phyloP scores from a whole-genome alignment of 1,140 invertebrate species.

The Diabrotica undecimpunctata region DNA sequence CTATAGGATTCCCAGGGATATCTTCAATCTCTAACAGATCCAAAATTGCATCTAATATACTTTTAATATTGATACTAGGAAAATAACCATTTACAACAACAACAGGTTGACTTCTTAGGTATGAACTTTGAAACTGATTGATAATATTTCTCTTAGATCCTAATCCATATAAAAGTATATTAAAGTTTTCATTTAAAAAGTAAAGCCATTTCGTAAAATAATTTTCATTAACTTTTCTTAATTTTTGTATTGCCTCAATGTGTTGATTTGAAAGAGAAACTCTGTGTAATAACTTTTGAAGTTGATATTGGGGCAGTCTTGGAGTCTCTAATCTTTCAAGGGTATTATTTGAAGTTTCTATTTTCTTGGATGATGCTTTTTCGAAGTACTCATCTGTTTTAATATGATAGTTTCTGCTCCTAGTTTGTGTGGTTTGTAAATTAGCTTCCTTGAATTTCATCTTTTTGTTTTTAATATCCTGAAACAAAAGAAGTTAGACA shows the following conservation, averaged over 20 bases:
- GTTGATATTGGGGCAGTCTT: slow-evolving; percentile 62
- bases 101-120: slow-evolving; percentile 64
- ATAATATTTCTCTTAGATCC: slow-evolving; percentile 83
- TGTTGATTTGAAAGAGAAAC: slow-evolving; percentile 57
- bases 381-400: slow-evolving; percentile 64
- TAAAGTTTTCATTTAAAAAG: slow-evolving; percentile 78
- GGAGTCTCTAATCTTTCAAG: slow-evolving; percentile 71
- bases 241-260: slow-evolving; percentile 50
- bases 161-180: slow-evolving; percentile 80
- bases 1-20: slow-evolving; percentile 59
- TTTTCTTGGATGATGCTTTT: slow-evolving; percentile 58
- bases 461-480: not conserved
- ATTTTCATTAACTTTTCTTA: slow-evolving; percentile 52
- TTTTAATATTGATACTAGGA: slow-evolving; percentile 82
- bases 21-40: slow-evolving; percentile 66
- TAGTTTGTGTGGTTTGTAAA: slow-evolving; percentile 17
- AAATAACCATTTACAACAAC: slow-evolving; percentile 90
- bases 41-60: slow-evolving; percentile 75
- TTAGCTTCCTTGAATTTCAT: slow-evolving; percentile 15
- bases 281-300: slow-evolving; percentile 58
- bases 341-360: slow-evolving; percentile 77
- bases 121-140: slow-evolving; percentile 68
- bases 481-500: slow-evolving; percentile 1
- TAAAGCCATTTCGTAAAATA: slow-evolving; percentile 60
- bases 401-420: slow-evolving; percentile 51